Percentiles rank a stretch among this genome's conserved stretches.
Conservation (phyloP, 2,888 invertebrate genomes). For the Hyles lineata region DNA sequence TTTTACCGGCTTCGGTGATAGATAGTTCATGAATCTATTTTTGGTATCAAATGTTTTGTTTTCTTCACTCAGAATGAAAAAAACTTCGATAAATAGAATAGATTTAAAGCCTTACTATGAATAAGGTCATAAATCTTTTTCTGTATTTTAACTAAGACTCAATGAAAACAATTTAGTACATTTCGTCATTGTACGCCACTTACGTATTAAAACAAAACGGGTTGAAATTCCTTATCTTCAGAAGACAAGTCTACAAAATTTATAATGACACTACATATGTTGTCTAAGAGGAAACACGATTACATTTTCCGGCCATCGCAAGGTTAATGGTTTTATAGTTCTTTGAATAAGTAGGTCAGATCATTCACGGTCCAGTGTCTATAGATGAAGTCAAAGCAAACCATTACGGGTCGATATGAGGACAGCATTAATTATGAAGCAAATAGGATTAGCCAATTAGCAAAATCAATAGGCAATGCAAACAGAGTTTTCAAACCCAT, state of each 20-base stretch:
- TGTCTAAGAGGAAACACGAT: conserved; percentile 6
- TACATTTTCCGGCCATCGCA: conserved; percentile 13
- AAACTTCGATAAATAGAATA: no score
- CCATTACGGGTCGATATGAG: conserved; percentile 12
- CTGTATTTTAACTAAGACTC: no score
- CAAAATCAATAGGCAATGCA: conserved; percentile 1
- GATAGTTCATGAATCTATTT: no score
- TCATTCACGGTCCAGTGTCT: conserved; percentile 29
- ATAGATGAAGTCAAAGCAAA: conserved; percentile 25
- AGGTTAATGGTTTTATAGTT: conserved; percentile 26
- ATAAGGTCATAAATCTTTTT: no score
- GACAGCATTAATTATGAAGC: conserved; percentile 24
- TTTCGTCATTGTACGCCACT: neutral
- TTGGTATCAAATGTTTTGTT: no score
- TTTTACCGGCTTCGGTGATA: no score
- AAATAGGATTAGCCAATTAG: conserved; percentile 1
- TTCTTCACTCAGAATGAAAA: no score
- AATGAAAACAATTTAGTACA: neutral
- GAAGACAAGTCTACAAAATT: neutral
- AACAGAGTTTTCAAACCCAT: no score
- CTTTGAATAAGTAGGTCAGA: conserved; percentile 29
- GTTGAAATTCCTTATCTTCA: neutral
- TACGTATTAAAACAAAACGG: neutral
- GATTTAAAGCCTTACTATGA: no score
- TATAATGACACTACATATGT: neutral